Evolutionary conservation across 1,140 invertebrate genomes (phyloP), one percentile per base, ranked within the genome.

Genomic region (Lepidotrigona ventralis): DNA sequence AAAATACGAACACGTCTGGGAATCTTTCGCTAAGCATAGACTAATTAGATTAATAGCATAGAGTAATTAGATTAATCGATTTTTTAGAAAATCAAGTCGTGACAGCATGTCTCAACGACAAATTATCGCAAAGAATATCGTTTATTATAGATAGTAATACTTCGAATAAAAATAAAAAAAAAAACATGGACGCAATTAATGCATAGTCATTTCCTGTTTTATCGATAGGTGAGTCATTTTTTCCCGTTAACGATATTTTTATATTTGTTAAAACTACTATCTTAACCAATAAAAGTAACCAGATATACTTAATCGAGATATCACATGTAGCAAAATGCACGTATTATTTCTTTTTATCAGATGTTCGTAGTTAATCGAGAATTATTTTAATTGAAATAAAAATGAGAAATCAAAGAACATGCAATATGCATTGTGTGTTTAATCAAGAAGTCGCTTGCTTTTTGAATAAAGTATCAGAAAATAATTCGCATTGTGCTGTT

Each of bases 401-500:
- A 53, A 51, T 19, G n/a, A n/a, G 6, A 53, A 17, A 33, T 11
- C 0, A 14, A 53, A 11, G 9, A 51, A 26, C 2, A 21, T 33
- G 8, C 33, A 33, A 33, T 19, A 26, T 2, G 1, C 26, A 6
- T 6, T 21, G 21, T 3, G 26, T 33, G 14, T 19, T 0, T 46
- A 60, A 19, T 39, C 26, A 21, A 17, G 2, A 9, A 11, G n/a
- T 51, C 26, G 15, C 1, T 71, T 46, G 14, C 14, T 23, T 69
- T 69, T 69, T 23, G 39, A 46, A 46, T 8, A 21, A 21, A n/a
- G 2, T 63, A 46, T 60, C 23, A 56, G 53, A 79, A 83, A 83
- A 79, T 79, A 66, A 79, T 73, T 83, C 12, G 39, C 3, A 58
- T 72, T 64, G 46, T 26, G 17, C 9, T 60, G 14, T 54, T 83